Base-by-base conservation (phyloP, 2,113 vertebrate species). In the Rhipidura dahli region DNA sequence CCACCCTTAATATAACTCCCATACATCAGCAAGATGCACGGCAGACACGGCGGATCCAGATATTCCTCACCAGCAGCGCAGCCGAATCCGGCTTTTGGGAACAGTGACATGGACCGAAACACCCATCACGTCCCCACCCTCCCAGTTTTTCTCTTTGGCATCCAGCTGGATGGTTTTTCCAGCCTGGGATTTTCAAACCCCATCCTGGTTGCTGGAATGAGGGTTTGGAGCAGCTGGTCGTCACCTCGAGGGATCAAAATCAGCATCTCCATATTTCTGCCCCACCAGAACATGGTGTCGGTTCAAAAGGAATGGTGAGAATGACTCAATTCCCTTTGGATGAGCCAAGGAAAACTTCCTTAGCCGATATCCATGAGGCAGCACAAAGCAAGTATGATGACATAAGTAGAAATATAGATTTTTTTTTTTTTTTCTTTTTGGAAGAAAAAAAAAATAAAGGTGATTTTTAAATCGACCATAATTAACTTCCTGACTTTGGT, bases 1-100 rank as follows among this genome's bases (percentile, higher is more conserved):
- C 98, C 97, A 97, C 97, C 97, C 97, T 97, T 97, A 98, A 97
- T 96, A 95, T 94, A 98, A 97, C 97, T 97, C 94, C 96, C 93
- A 98, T 98, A 97, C 84, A 97, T 97, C 91, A 97, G 96, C 40
- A 71, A 72, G 91, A 83, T 75, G 93, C 92, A 83, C 42, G 2
- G 96, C 88, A 78, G 95, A 84, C 94, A 69, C 64, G 6, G 33
- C 4, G 2, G 78, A 91, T 96, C 90, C 11, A 21, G 95, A 81
- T 82, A 97, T 98, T 94, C 97, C 97, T 97, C 97, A 97, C 78
- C 1, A 1, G 60, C 2, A 31, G 63, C 0, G 3, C 54, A 21
- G 59, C 64, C 28, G 0, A 81, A 90, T 60, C 40, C 2, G 6
- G 59, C 44, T 47, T 50, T 5, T 6, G 54, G 79, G 64, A 82